A percentile compares a stretch with the other conserved stretches of the same genome.
phyloP scores from a whole-genome alignment of 2,888 invertebrate species.

The Litoditis marina region DNA sequence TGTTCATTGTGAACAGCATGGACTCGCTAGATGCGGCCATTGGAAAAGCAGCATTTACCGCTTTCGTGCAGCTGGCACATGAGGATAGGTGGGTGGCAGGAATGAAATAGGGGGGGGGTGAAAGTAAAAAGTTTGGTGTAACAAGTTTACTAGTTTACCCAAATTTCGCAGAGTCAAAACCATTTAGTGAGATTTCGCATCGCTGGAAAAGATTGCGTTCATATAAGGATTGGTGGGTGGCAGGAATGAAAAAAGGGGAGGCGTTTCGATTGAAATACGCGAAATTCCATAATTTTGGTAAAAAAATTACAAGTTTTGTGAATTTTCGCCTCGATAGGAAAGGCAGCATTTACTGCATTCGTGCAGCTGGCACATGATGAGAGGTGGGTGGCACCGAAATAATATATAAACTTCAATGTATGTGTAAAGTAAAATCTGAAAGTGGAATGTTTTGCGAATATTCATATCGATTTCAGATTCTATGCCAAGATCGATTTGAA shows the following conservation, averaged over 20 bases:
- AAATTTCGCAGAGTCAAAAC: too few species aligned
- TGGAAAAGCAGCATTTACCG: slow-evolving; percentile 8
- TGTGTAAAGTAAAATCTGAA: too few species aligned
- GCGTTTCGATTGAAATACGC: too few species aligned
- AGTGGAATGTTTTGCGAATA: not conserved
- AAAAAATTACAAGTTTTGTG: too few species aligned
- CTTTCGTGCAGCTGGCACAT: slow-evolving; percentile 1
- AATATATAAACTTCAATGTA: too few species aligned
- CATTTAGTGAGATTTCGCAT: too few species aligned
- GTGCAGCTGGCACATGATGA: slow-evolving; percentile 1
- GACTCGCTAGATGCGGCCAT: slow-evolving; percentile 13
- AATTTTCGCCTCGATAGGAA: slow-evolving; percentile 12
- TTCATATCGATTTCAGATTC: slow-evolving; percentile 22
- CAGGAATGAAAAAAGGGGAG: too few species aligned
- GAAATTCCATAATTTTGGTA: too few species aligned
- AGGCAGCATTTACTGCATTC: slow-evolving; percentile 7
- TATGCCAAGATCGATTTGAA: slow-evolving; percentile 29
- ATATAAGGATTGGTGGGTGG: too few species aligned
- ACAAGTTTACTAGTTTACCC: not conserved
- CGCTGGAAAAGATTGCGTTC: too few species aligned
- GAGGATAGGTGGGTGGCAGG: slow-evolving; percentile 4
- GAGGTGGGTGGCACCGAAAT: not conserved
- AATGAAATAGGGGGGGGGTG: not conserved
- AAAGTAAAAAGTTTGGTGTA: not conserved
- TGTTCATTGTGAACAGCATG: slow-evolving; percentile 9